Evolutionary conservation across 2,113 vertebrate genomes (phyloP).

Genomic region (Odocoileus virginianus): DNA sequence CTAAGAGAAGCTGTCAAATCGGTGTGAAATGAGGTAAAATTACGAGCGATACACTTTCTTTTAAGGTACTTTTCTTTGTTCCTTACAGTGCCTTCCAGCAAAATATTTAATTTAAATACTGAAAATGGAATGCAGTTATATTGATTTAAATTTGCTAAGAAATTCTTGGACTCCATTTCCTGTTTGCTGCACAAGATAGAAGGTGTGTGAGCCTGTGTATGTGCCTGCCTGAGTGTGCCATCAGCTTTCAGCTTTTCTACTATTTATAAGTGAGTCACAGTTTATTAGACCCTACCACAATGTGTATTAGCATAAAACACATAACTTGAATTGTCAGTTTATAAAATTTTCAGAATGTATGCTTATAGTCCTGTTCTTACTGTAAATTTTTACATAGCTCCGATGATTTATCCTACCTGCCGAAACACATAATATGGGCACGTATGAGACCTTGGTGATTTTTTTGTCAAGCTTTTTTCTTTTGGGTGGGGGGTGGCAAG

Average conservation of each 20-base stretch:
- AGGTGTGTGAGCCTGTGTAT: constrained; percentile 58
- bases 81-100: constrained; percentile 77
- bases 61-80: constrained; percentile 84
- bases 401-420: constrained; percentile 76
- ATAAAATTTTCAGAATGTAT: constrained; percentile 83
- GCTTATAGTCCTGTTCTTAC: constrained; percentile 76
- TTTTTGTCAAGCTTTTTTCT: neutral
- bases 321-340: constrained; percentile 82
- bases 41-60: constrained; percentile 81
- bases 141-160: constrained; percentile 82
- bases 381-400: constrained; percentile 79
- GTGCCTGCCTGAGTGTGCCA: constrained; percentile 50
- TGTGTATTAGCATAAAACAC: constrained; percentile 81
- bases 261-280: constrained; percentile 78
- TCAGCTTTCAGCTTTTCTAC: constrained; percentile 75
- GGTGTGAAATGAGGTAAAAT: constrained; percentile 87
- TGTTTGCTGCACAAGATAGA: constrained; percentile 61
- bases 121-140: constrained; percentile 79
- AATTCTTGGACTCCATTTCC: constrained; percentile 79
- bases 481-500: neutral
- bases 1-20: constrained; percentile 82
- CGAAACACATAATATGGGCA: constrained; percentile 59
- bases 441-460: constrained; percentile 46
- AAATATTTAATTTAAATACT: constrained; percentile 83
- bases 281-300: constrained; percentile 79